Evolutionary conservation across 1,140 invertebrate genomes (phyloP), one percentile per base, ranked within the genome.

Genomic region (Meloidogyne floridensis): DNA sequence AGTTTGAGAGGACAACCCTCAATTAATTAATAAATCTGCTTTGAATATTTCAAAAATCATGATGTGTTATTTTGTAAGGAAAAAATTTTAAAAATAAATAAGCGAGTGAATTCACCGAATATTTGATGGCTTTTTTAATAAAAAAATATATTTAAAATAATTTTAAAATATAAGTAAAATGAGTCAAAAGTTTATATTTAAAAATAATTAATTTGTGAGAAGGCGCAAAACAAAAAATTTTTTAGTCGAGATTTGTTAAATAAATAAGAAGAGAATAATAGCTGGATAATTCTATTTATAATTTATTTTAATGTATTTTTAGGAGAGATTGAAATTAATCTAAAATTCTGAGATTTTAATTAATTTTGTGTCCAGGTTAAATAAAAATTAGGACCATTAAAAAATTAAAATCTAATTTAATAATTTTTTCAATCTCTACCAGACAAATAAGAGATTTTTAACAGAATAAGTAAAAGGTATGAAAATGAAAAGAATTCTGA

Each of bases 191-290:
- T 59, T 59, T 59, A 59, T 59, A 59, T 18, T n/a, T 32, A 32
- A 32, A 20, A 72, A 18, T 13, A 47, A 47, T 47, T 47, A 8
- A 32, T 32, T 32, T 72, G 72, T 72, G 15, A 72, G 47, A 72
- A 72, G 47, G 47, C 47, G 9, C 20, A 77, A 59, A 77, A n/a
- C 11, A 77, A 70, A 74, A 77, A 51, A 74, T 4, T 13, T 11
- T 2, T 42, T 74, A n/a, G 47, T 77, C 32, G 47, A 72, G 47
- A 43, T 72, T 72, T 72, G 72, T n/a, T 72, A 72, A 72, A 72
- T 6, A 43, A 42, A 20, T 15, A 6, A 72, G 47, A 1, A 47
- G 47, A 47, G 47, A 47, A 47, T 47, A 47, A 47, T 47, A 47
- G 47, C 47, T 43, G n/a, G 32, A 43, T 51, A 32, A n/a, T 74